A percentile compares a stretch with the other conserved stretches of the same genome.
These are phyloP conservation scores for Nibea albiflora DNA, from an alignment of 2,113 vertebrate genomes.

Conservation along the genomic window DNA sequence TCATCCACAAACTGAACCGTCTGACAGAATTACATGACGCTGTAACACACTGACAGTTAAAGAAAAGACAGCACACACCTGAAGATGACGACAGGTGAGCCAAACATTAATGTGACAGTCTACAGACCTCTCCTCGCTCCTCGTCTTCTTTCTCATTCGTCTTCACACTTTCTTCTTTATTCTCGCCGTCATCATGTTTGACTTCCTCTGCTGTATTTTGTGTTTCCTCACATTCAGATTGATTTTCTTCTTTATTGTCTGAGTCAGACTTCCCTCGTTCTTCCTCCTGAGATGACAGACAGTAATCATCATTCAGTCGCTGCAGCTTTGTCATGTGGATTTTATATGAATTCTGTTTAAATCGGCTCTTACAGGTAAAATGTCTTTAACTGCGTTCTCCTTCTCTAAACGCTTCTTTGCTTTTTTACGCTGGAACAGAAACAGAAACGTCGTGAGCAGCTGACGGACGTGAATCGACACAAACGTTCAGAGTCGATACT, in stretches of 20 bases:
- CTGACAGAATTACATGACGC: too few species aligned
- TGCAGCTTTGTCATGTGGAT: not conserved
- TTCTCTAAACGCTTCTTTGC: conserved; percentile 80
- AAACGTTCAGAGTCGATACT: not conserved
- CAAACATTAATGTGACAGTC: too few species aligned
- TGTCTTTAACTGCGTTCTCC: conserved; percentile 64
- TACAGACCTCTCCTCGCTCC: conserved; percentile 69
- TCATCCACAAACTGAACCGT: not conserved
- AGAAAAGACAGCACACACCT: too few species aligned
- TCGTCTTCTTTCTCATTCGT: conserved; percentile 26
- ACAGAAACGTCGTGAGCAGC: not conserved
- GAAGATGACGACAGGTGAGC: too few species aligned
- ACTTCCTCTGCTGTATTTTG: not conserved
- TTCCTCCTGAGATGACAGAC: conserved; percentile 48
- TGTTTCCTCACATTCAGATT: not conserved
- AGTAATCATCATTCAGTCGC: not conserved
- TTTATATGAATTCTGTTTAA: not conserved
- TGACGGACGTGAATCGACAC: not conserved
- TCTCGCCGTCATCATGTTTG: conserved; percentile 7
- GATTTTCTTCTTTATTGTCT: conserved; percentile 43
- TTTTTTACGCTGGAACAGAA: conserved; percentile 80
- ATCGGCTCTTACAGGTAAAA: conserved; percentile 66
- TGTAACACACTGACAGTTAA: too few species aligned
- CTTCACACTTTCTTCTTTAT: conserved; percentile 30
- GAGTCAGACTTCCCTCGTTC: conserved; percentile 51